Evolutionary conservation across 2,797 vertebrate species (phyloP).

Genomic region (Delichon dasypus): DNA sequence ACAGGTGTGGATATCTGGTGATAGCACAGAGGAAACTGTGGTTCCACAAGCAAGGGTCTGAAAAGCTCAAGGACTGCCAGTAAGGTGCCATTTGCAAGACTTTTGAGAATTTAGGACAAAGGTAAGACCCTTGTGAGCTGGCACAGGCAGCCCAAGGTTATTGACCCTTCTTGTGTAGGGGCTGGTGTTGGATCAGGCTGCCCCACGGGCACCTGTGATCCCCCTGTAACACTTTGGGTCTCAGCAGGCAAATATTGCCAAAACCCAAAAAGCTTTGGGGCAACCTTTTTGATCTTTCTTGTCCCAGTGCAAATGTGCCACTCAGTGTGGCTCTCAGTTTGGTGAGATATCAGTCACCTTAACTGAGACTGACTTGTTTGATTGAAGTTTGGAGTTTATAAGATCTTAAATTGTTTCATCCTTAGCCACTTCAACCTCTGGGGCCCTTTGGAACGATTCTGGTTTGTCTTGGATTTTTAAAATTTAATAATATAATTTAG

Average conservation of each 20-base stretch:
- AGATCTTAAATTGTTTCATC: slow-evolving; percentile 7
- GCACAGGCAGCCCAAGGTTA: background rate
- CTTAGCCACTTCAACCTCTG: background rate
- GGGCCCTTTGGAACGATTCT: slow-evolving; percentile 29
- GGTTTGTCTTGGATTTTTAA: background rate
- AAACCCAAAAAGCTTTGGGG: background rate
- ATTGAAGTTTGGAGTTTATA: background rate
- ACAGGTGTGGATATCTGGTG: background rate
- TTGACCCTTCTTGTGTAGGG: background rate
- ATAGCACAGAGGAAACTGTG: rapidly evolving
- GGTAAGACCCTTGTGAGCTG: background rate
- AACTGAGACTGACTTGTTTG: background rate
- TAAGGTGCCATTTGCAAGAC: background rate
- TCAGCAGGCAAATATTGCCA: background rate
- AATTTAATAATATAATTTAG: background rate
- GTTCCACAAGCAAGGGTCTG: rapidly evolving
- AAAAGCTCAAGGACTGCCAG: background rate
- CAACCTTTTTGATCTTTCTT: background rate
- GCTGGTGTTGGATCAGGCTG: background rate
- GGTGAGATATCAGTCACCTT: rapidly evolving
- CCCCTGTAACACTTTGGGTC: background rate
- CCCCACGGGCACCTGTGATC: rapidly evolving
- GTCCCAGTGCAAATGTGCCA: background rate
- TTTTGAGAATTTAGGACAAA: background rate
- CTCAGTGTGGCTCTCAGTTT: background rate